These are phyloP conservation scores for Minunthozetes semirufus DNA, from an alignment of 2,888 invertebrate species.

Conservation along the genomic window DNA sequence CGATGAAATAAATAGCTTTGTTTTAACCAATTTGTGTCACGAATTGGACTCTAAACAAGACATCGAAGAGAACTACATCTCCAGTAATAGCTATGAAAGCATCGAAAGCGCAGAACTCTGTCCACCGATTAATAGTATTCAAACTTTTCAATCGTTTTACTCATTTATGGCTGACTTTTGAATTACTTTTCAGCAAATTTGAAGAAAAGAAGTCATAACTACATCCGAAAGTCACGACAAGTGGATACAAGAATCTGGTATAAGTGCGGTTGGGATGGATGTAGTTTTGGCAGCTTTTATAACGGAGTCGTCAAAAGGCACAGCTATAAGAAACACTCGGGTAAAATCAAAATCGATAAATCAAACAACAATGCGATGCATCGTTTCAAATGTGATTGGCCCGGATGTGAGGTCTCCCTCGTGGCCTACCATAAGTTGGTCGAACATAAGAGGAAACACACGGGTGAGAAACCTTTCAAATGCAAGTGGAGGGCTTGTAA, in stretches of 20 bases:
- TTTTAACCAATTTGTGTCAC: constrained; percentile 10
- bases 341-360: constrained; percentile 29
- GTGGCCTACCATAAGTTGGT: constrained; percentile 37
- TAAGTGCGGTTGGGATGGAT: constrained; percentile 34
- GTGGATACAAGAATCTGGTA: constrained; percentile 34
- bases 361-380: constrained; percentile 33
- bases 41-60: constrained; percentile 16
- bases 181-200: not conserved
- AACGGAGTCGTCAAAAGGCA: constrained; percentile 35
- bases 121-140: not conserved
- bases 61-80: not conserved
- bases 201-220: constrained; percentile 16
- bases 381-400: constrained; percentile 36
- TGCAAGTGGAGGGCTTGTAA: constrained; percentile 35
- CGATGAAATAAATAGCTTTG: constrained; percentile 23
- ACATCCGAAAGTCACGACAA: constrained; percentile 4
- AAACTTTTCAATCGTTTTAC: not conserved
- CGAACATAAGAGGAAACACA: constrained; percentile 36
- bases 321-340: constrained; percentile 28
- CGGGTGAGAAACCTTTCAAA: constrained; percentile 35
- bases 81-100: constrained; percentile 5
- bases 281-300: constrained; percentile 36
- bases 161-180: not conserved
- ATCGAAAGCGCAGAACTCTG: not conserved
- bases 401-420: constrained; percentile 36